These are phyloP conservation scores for Agrilus biguttatus DNA, from an alignment of 2,888 invertebrate genomes.

Conservation along the genomic window DNA sequence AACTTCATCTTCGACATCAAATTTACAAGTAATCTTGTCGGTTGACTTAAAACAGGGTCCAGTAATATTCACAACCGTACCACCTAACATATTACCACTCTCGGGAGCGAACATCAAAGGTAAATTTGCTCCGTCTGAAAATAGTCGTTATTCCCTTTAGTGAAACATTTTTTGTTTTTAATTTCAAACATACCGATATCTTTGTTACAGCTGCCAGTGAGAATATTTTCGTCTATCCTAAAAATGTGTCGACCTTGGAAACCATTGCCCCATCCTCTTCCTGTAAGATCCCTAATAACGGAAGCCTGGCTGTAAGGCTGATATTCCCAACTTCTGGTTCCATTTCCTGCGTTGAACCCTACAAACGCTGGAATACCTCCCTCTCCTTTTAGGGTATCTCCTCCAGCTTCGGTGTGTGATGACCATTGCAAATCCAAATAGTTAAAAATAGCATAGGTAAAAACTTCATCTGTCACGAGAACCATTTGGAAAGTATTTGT, in stretches of 20 bases:
- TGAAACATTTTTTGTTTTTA: not conserved
- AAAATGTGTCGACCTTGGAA: conserved; percentile 88
- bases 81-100: conserved; percentile 94
- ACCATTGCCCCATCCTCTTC: conserved; percentile 75
- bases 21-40: conserved; percentile 68
- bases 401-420: conserved; percentile 80
- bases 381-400: conserved; percentile 73
- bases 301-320: conserved; percentile 79
- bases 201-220: conserved; percentile 85
- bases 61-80: conserved; percentile 89
- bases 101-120: conserved; percentile 84
- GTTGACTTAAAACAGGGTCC: conserved; percentile 80
- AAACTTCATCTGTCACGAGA: conserved; percentile 82
- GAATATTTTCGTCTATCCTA: conserved; percentile 86
- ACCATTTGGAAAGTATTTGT: conserved; percentile 95
- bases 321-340: conserved; percentile 78
- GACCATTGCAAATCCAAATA: conserved; percentile 86
- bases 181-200: conserved; percentile 53
- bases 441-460: conserved; percentile 91
- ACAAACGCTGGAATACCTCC: conserved; percentile 80
- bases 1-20: conserved; percentile 63
- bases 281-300: conserved; percentile 68
- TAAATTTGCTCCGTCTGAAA: conserved; percentile 62
- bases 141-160: not conserved
- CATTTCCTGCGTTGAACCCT: conserved; percentile 95